These are phyloP conservation scores for Corythoichthys haematopterus DNA, from an alignment of 2,113 vertebrate genomes.

Conservation along the genomic window DNA sequence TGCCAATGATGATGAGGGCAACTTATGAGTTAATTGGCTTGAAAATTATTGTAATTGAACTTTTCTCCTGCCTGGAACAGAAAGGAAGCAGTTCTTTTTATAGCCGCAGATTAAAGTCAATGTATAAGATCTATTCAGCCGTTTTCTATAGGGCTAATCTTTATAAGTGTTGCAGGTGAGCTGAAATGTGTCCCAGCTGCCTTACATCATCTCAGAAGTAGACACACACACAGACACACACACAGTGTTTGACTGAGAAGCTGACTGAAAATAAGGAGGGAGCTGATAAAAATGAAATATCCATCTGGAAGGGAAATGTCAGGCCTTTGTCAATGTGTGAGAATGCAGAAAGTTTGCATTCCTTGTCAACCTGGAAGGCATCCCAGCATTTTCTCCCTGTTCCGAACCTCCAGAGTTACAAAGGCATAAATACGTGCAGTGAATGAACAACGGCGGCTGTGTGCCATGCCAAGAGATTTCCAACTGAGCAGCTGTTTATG, in stretches of 20 bases:
- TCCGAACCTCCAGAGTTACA: conserved; percentile 10
- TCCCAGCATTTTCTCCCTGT: conserved; percentile 13
- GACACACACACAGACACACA: neutral
- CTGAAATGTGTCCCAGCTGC: neutral
- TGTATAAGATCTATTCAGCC: neutral
- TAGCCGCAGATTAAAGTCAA: neutral
- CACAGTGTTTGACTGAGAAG: neutral
- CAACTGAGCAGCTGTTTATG: conserved; percentile 21
- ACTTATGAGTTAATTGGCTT: no score
- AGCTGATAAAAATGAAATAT: neutral
- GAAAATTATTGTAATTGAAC: neutral
- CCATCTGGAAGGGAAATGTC: conserved; percentile 29
- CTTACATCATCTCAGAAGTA: neutral
- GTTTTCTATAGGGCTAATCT: neutral
- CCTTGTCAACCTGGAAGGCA: conserved; percentile 35
- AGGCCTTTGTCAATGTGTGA: conserved; percentile 18
- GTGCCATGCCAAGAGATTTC: conserved; percentile 5
- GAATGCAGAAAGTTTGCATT: conserved; percentile 26
- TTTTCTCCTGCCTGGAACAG: neutral
- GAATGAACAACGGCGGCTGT: neutral
- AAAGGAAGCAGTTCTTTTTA: neutral
- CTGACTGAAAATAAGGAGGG: neutral
- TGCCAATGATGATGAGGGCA: no score
- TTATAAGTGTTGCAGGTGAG: neutral
- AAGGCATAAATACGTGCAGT: conserved; percentile 5